phyloP scores from a whole-genome alignment of 2,113 vertebrate genomes.

The Ageneiosus marmoratus region DNA sequence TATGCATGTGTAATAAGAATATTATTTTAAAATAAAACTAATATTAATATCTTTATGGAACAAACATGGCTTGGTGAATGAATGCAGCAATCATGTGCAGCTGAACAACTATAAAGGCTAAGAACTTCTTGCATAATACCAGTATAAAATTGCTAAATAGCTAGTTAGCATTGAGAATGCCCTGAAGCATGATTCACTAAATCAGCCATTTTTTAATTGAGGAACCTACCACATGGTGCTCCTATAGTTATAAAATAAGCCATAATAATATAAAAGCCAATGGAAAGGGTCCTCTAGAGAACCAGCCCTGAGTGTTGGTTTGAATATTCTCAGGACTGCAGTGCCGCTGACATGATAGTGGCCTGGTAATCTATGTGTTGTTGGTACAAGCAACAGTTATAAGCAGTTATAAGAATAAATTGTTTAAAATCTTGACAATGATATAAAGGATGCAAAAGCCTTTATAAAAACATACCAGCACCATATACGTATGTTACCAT shows the following conservation, averaged over 20 bases:
- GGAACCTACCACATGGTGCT: neutral
- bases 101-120: neutral
- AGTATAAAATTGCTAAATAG: neutral
- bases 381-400: too few species aligned
- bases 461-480: neutral
- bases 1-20: neutral
- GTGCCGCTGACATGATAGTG: neutral
- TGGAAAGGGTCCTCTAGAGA: neutral
- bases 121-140: neutral
- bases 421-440: too few species aligned
- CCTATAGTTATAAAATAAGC: neutral
- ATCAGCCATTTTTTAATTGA: neutral
- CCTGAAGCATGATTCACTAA: neutral
- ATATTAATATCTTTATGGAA: neutral
- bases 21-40: neutral
- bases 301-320: neutral
- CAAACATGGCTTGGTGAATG: neutral
- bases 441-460: too few species aligned
- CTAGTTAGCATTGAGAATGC: neutral
- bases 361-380: neutral
- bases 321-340: constrained; percentile 5
- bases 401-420: too few species aligned
- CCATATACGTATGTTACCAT: neutral
- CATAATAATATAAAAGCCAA: neutral
- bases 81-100: neutral